Conservation (phyloP, 2,113 vertebrate genomes). For the Sialia sialis region DNA sequence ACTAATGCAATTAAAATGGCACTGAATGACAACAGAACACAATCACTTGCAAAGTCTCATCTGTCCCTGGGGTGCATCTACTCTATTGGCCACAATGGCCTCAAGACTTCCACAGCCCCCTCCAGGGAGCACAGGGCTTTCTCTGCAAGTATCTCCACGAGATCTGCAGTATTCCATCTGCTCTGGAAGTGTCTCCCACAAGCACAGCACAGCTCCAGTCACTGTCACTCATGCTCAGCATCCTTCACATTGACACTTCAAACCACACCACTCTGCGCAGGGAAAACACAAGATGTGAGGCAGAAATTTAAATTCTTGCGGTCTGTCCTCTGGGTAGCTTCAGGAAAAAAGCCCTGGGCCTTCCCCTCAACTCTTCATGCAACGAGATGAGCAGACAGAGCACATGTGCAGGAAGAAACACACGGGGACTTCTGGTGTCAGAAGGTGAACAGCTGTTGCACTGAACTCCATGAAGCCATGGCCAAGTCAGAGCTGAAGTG, state of each 20-base stretch:
- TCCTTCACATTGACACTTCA: background rate
- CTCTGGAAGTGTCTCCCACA: background rate
- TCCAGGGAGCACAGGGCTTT: background rate
- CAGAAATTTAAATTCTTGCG: background rate
- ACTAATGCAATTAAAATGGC: background rate
- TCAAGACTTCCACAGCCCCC: background rate
- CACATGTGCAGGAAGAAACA: background rate
- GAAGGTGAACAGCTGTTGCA: conserved; percentile 14
- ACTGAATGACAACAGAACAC: background rate
- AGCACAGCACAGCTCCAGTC: background rate
- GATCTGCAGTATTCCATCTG: background rate
- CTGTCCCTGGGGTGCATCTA: background rate
- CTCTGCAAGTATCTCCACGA: background rate
- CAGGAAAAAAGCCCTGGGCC: background rate
- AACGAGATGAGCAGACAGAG: background rate
- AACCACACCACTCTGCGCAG: background rate
- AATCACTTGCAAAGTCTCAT: background rate
- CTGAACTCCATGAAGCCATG: background rate
- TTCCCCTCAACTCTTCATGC: background rate
- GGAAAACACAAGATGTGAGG: accelerated
- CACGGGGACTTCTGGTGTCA: background rate
- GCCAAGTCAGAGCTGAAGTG: background rate
- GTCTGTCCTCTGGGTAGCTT: background rate
- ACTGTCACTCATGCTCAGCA: background rate
- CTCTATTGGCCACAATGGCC: accelerated